Percentiles rank a stretch among this genome's conserved stretches.
These are phyloP conservation scores for Hyles lineata DNA, from an alignment of 2,888 invertebrate species.

Conservation along the genomic window DNA sequence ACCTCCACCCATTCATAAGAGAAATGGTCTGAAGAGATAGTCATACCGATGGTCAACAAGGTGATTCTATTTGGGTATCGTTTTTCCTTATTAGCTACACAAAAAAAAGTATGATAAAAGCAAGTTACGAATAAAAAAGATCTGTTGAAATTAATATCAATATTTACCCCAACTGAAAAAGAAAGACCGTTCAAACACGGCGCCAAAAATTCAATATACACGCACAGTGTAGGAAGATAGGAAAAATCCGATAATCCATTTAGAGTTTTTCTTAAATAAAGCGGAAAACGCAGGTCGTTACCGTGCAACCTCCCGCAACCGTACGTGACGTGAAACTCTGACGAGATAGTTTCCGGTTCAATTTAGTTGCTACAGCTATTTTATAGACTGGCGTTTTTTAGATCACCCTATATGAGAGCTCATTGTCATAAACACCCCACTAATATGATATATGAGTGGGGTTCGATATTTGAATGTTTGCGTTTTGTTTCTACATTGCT, in stretches of 20 bases:
- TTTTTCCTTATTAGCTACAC: too few species aligned
- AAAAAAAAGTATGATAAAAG: too few species aligned
- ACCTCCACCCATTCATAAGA: too few species aligned
- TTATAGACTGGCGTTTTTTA: conserved; percentile 49
- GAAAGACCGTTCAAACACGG: conserved; percentile 10
- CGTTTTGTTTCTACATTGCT: not conserved
- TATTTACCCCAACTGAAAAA: not conserved
- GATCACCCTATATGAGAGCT: conserved; percentile 40
- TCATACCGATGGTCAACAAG: too few species aligned
- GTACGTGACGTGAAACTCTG: conserved; percentile 63
- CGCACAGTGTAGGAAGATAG: conserved; percentile 9
- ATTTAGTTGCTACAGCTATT: conserved; percentile 58
- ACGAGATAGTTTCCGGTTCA: conserved; percentile 55
- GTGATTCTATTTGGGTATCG: too few species aligned
- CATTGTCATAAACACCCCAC: conserved; percentile 39
- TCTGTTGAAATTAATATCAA: not conserved
- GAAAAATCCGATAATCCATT: conserved; percentile 41
- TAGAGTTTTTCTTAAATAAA: conserved; percentile 49
- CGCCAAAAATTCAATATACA: conserved; percentile 23
- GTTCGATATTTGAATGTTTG: conserved; percentile 1
- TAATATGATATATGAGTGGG: conserved; percentile 28
- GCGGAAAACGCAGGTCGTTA: conserved; percentile 52
- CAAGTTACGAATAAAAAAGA: too few species aligned
- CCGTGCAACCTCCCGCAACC: conserved; percentile 47
- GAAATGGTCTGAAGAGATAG: too few species aligned